A percentile compares a stretch with the other conserved stretches of the same genome.
Evolutionary conservation across 2,888 invertebrate species (phyloP).

Genomic region (Chelonus formosanus): DNA sequence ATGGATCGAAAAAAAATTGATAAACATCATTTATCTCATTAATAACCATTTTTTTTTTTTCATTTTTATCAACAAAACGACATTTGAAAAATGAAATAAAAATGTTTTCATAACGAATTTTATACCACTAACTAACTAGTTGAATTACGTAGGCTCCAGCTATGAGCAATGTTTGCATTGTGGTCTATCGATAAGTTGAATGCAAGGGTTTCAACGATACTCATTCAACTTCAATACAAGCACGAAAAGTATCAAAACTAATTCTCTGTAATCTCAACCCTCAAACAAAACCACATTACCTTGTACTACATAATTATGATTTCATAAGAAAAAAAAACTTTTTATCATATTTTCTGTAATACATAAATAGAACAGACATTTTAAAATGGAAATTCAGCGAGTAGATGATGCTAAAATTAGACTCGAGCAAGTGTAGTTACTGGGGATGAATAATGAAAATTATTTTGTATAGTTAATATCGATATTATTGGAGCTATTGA

Average conservation of each 20-base stretch:
- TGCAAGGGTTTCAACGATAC: slow-evolving; percentile 6
- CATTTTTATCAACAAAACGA: too few relatives aligned
- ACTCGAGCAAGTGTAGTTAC: background rate
- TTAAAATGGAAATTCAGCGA: too few relatives aligned
- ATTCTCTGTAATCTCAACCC: too few relatives aligned
- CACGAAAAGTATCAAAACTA: too few relatives aligned
- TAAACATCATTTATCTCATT: too few relatives aligned
- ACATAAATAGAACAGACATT: too few relatives aligned
- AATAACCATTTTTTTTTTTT: too few relatives aligned
- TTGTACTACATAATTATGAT: too few relatives aligned
- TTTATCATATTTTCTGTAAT: too few relatives aligned
- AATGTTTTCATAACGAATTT: background rate
- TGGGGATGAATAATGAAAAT: slow-evolving; percentile 2
- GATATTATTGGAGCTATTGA: slow-evolving; percentile 8
- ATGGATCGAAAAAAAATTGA: too few relatives aligned
- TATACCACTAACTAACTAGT: background rate
- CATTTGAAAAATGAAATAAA: too few relatives aligned
- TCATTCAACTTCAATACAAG: background rate
- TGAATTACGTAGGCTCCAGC: slow-evolving; percentile 16
- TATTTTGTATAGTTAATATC: background rate
- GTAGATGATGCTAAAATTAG: background rate
- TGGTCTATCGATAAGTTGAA: slow-evolving; percentile 25
- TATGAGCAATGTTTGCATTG: slow-evolving; percentile 38
- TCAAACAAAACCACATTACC: background rate
- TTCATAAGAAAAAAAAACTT: background rate